These are phyloP conservation scores for Pandemis corylana DNA, from an alignment of 2,888 invertebrate genomes.

Conservation along the genomic window DNA sequence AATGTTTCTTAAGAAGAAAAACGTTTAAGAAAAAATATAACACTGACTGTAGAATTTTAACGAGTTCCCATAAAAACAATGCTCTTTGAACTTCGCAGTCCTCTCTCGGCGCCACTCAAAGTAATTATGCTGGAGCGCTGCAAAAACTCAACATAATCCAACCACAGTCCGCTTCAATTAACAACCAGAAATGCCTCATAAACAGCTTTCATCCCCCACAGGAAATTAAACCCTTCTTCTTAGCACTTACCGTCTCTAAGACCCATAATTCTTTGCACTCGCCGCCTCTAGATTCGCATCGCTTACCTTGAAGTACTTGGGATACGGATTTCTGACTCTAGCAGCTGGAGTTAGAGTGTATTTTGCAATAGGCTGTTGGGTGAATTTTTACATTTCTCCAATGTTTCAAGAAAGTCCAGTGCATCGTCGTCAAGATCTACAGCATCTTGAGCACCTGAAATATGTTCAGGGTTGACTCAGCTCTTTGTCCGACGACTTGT, in stretches of 20 bases:
- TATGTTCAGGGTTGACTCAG: slow-evolving; percentile 58
- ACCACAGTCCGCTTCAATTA: slow-evolving; percentile 63
- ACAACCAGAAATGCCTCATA: slow-evolving; percentile 53
- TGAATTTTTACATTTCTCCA: slow-evolving; percentile 56
- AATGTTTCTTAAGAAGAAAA: slow-evolving; percentile 29
- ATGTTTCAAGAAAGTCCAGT: slow-evolving; percentile 58
- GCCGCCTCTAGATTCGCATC: slow-evolving; percentile 48
- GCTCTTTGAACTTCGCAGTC: slow-evolving; percentile 57
- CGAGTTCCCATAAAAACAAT: slow-evolving; percentile 59
- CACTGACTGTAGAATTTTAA: slow-evolving; percentile 59
- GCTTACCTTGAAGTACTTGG: slow-evolving; percentile 50
- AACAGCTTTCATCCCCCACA: slow-evolving; percentile 58
- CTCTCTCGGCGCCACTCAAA: slow-evolving; percentile 56
- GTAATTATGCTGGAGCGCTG: slow-evolving; percentile 61
- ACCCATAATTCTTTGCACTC: slow-evolving; percentile 61
- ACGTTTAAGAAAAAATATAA: slow-evolving; percentile 26
- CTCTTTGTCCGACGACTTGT: too few relatives aligned
- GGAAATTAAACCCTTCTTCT: slow-evolving; percentile 68
- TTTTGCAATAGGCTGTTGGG: slow-evolving; percentile 48
- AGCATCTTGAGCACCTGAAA: slow-evolving; percentile 64
- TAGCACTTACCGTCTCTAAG: slow-evolving; percentile 53
- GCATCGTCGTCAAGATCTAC: slow-evolving; percentile 64
- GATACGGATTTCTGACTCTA: slow-evolving; percentile 55
- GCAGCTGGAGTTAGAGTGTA: slow-evolving; percentile 48
- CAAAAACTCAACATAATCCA: slow-evolving; percentile 68